Base-by-base conservation (phyloP, 2,888 invertebrate species). In the Orchesellides sinensis region DNA sequence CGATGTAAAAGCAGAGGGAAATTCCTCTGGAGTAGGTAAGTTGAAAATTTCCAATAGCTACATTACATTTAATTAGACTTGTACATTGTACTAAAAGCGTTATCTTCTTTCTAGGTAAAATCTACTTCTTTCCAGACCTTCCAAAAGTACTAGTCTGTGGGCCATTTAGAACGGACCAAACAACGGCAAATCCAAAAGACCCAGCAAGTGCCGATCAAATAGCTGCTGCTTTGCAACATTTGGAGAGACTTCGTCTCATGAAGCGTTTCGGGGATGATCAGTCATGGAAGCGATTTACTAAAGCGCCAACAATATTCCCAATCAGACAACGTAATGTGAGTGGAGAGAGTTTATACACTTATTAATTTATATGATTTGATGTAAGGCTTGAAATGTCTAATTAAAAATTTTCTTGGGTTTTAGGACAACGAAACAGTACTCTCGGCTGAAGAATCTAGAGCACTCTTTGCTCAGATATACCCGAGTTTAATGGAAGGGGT, bases 81-180 rank as follows among this genome's bases (percentile, higher is more conserved):
- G 17, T 14, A 61, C 2, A 17, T 61, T 27, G 61, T 17, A n/a
- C 47, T 49, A 21, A 61, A 27, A 4, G 29, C 6, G 21, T 21
- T 21, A 10, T 21, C 2, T 25, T 6, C 25, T 19, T 49, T 25
- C 49, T 27, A 81, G 84, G 84, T 12, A 66, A 72, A 49, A 81
- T 84, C 23, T 84, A 84, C 49, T 73, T 84, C 14, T 82, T 84
- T 14, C 84, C 84, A 12, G 61, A 80, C 29, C 54, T 84, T 21
- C 80, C 81, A 4, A 81, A 74, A 69, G 74, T 82, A n/a, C 73
- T 84, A 32, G 47, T 84, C 23, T 84, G 84, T 52, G 84, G 84
- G 6, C 84, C 84, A 1, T 84, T 84, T 59, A 77, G 52, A 63
- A 80, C 77, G 8, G 63, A 72, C 61, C 75, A 80, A 52, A 72